A percentile compares a stretch with the other conserved stretches of the same genome.
These are phyloP conservation scores for Tragelaphus imberbis DNA, from an alignment of 2,113 vertebrate genomes.

Conservation along the genomic window DNA sequence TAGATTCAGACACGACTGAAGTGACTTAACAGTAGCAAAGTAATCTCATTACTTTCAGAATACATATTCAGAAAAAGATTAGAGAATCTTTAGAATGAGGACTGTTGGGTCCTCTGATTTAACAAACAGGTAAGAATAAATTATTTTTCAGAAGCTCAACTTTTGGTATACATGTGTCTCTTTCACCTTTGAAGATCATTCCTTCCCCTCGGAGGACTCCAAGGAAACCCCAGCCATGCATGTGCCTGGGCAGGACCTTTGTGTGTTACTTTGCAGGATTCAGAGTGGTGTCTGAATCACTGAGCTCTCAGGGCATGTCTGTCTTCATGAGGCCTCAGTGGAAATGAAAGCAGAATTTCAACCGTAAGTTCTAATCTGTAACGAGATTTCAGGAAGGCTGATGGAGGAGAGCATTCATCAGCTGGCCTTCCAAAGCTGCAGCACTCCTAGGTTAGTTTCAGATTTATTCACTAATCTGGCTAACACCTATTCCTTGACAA, in stretches of 20 bases:
- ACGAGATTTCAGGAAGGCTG: neutral
- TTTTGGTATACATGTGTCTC: fast-evolving
- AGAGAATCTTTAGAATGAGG: no score
- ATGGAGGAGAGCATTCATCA: fast-evolving
- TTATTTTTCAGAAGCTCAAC: neutral
- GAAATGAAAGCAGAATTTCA: fast-evolving
- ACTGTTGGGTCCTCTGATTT: neutral
- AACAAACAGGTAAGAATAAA: neutral
- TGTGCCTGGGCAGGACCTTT: no score
- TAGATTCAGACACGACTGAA: no score
- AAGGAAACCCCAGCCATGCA: neutral
- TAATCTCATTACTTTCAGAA: neutral
- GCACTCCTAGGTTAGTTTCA: constrained; percentile 56
- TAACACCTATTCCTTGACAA: constrained; percentile 33
- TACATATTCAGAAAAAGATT: neutral
- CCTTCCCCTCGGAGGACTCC: neutral
- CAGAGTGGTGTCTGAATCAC: neutral
- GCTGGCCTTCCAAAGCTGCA: neutral
- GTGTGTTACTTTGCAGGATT: neutral
- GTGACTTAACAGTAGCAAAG: no score
- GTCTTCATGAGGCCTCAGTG: fast-evolving
- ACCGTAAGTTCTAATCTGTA: neutral
- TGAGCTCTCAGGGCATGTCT: neutral
- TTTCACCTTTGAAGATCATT: no score
- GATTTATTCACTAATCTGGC: constrained; percentile 56